Percentiles rank a stretch among this genome's conserved stretches.
Conservation (phyloP, 2,888 invertebrate genomes). For the Amblyjoppa proteus region DNA sequence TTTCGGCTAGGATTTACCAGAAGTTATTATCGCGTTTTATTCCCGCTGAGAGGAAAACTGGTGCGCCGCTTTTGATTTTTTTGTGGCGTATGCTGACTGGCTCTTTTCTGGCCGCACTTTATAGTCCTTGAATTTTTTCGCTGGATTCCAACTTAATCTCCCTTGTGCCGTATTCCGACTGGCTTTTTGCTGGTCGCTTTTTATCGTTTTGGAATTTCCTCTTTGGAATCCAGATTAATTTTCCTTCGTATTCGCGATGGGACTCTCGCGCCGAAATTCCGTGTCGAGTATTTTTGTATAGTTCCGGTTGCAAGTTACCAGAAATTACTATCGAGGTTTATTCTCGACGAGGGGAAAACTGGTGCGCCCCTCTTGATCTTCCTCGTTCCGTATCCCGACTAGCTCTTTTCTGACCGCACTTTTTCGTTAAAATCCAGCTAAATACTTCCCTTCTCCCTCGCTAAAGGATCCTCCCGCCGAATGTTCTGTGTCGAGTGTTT, state of each 20-base stretch:
- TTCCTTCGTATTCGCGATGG: neutral
- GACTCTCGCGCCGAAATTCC: neutral
- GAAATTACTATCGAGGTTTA: neutral
- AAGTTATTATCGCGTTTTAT: neutral
- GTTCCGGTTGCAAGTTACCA: neutral
- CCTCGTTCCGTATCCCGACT: too few species aligned
- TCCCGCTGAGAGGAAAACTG: neutral
- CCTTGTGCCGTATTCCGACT: conserved; percentile 22
- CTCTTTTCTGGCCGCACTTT: conserved; percentile 41
- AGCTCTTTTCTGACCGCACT: too few species aligned
- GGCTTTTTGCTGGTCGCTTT: conserved; percentile 30
- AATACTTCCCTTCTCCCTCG: neutral
- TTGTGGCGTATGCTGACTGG: conserved; percentile 22
- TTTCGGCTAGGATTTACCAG: neutral
- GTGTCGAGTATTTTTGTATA: neutral
- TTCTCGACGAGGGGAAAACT: neutral
- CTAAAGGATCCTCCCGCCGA: neutral
- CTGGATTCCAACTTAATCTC: conserved; percentile 55
- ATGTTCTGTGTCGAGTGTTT: neutral
- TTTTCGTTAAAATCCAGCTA: conserved; percentile 34
- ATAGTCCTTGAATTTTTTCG: conserved; percentile 25
- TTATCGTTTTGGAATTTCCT: conserved; percentile 36
- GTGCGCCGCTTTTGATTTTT: conserved; percentile 42
- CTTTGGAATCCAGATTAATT: conserved; percentile 55
- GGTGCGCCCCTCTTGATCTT: too few species aligned